These are phyloP conservation scores for Pseudopleuronectes americanus DNA, from an alignment of 2,797 vertebrate species.

Conservation along the genomic window DNA sequence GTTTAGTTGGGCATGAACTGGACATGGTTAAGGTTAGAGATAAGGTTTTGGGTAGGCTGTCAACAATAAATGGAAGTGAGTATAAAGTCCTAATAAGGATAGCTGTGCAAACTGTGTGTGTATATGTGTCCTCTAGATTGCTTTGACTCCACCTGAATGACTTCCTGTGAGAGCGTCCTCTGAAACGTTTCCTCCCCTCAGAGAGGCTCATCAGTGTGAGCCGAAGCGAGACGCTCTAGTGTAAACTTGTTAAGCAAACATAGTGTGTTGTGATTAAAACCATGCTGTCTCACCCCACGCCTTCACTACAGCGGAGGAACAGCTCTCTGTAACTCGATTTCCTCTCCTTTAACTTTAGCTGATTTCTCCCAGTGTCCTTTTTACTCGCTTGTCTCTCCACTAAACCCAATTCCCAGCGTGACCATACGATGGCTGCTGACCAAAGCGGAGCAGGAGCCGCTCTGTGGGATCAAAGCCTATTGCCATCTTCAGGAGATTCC, in stretches of 20 bases:
- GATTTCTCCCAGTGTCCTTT: constrained; percentile 1
- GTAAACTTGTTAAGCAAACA: constrained; percentile 69
- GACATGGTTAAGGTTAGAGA: too few species aligned
- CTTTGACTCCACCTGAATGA: constrained; percentile 20
- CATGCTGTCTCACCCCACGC: constrained; percentile 46
- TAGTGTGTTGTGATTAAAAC: constrained; percentile 64
- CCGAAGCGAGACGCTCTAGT: constrained; percentile 33
- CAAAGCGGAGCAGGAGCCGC: constrained; percentile 35
- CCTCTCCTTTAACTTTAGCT: background rate
- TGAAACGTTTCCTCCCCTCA: constrained; percentile 33
- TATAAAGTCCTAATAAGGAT: too few species aligned
- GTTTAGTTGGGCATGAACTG: too few species aligned
- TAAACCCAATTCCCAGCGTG: constrained; percentile 21
- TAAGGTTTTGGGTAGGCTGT: too few species aligned
- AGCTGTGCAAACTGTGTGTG: background rate
- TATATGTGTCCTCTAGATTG: constrained; percentile 32
- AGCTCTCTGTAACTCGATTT: constrained; percentile 15
- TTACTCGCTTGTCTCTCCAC: background rate
- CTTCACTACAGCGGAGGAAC: constrained; percentile 33
- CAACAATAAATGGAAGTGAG: too few species aligned
- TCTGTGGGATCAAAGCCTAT: constrained; percentile 51
- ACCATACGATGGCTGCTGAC: constrained; percentile 33
- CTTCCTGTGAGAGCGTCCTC: constrained; percentile 18
- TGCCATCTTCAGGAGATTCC: constrained; percentile 66
- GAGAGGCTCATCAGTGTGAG: constrained; percentile 37